A percentile compares a stretch with the other conserved stretches of the same genome.
Conservation (phyloP, 2,888 invertebrate genomes). For the Protonemura montana region DNA sequence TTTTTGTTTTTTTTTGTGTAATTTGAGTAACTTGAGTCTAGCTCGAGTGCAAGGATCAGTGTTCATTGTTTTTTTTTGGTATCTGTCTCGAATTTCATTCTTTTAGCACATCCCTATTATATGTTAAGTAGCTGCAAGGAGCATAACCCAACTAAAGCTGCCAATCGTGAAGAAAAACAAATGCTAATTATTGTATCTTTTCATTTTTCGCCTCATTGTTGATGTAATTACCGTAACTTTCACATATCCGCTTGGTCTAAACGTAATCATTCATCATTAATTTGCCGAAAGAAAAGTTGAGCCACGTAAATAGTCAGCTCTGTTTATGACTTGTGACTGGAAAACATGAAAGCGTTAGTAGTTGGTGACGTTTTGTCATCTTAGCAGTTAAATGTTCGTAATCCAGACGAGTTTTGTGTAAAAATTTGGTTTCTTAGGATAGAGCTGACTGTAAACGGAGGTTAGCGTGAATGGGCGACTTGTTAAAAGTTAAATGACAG, state of each 20-base stretch:
- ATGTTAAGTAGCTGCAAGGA: background rate
- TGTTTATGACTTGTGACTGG: background rate
- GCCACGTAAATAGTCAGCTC: background rate
- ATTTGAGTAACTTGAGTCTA: too few relatives aligned
- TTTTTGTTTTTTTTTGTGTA: too few relatives aligned
- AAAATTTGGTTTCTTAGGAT: background rate
- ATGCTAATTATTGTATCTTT: background rate
- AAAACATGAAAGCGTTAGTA: background rate
- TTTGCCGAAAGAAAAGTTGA: background rate
- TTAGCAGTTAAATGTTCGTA: background rate
- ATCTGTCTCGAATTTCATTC: background rate
- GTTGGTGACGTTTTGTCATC: too few relatives aligned
- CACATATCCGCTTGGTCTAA: conserved; percentile 4
- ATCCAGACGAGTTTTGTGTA: background rate
- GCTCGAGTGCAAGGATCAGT: too few relatives aligned
- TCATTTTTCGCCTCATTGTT: background rate
- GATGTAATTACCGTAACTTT: conserved; percentile 4
- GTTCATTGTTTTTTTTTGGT: too few relatives aligned
- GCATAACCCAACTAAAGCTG: conserved; percentile 7
- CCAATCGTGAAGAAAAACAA: background rate
- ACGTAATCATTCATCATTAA: background rate
- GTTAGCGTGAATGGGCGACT: background rate
- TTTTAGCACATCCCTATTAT: conserved; percentile 2
- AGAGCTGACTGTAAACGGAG: background rate
- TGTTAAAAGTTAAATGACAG: background rate